Percentiles rank a stretch among this genome's conserved stretches.
phyloP scores from a whole-genome alignment of 2,797 vertebrate species.

The Melanotaenia boesemani region DNA sequence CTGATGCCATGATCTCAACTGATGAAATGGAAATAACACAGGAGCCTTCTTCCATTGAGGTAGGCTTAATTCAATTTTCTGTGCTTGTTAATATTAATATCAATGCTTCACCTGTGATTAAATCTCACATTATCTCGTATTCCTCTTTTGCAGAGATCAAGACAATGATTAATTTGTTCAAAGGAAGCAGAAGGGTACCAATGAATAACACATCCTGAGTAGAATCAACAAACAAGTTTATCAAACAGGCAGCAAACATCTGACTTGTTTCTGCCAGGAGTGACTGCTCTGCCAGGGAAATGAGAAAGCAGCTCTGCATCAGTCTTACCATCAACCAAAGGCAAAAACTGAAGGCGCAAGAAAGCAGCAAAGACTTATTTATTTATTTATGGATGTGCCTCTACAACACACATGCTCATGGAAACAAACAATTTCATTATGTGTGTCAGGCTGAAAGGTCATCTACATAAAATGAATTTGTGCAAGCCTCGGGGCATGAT shows the following conservation, averaged over 20 bases:
- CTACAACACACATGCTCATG: conserved; percentile 15
- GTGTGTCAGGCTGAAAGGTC: conserved; percentile 1
- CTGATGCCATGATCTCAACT: background rate
- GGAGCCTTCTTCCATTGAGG: background rate
- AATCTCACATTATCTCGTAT: background rate
- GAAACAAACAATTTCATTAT: conserved; percentile 14
- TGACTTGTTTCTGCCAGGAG: conserved; percentile 33
- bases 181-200: conserved; percentile 20
- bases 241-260: conserved; percentile 45
- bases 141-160: conserved; percentile 13
- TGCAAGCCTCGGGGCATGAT: background rate
- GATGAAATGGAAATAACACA: background rate
- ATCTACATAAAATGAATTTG: conserved; percentile 8
- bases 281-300: conserved; percentile 33
- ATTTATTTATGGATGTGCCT: conserved; percentile 2
- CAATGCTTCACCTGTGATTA: background rate
- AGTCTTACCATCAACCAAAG: conserved; percentile 10
- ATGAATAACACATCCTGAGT: conserved; percentile 37
- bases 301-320: conserved; percentile 40
- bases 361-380: background rate
- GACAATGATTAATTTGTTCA: conserved; percentile 13
- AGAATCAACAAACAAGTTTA: conserved; percentile 60
- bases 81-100: background rate
- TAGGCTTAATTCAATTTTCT: background rate
- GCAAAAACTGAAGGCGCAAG: conserved; percentile 17